Base-by-base conservation (phyloP, 2,888 invertebrate genomes). In the Perizoma flavofasciatum region DNA sequence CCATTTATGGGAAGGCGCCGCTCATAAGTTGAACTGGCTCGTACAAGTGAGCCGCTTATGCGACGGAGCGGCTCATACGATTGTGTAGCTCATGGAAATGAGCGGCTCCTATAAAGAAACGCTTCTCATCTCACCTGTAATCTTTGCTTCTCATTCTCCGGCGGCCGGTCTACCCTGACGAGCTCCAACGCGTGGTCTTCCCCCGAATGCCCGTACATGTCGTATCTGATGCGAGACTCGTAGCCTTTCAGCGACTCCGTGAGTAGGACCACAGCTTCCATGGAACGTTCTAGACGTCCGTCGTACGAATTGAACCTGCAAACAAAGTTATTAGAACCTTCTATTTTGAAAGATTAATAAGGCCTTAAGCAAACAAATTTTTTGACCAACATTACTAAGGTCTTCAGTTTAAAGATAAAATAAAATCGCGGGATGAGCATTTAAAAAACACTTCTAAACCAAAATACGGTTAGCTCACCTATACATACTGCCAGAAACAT, bases 401-500 rank as follows among this genome's bases (percentile, higher is more conserved):
- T n/a, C n/a, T n/a, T n/a, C n/a, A n/a, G n/a, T n/a, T n/a, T n/a
- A 35, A 35, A 35, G 35, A 35, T 35, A 35, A 35, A n/a, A n/a
- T n/a, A n/a, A n/a, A n/a, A n/a, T n/a, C n/a, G n/a, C n/a, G n/a
- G n/a, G n/a, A n/a, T n/a, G n/a, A n/a, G n/a, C n/a, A n/a, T n/a
- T n/a, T n/a, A n/a, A n/a, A n/a, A n/a, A n/a, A n/a, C n/a, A n/a
- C n/a, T n/a, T n/a, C n/a, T n/a, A n/a, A n/a, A n/a, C n/a, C n/a
- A n/a, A n/a, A n/a, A n/a, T n/a, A n/a, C n/a, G n/a, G n/a, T 6
- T 32, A 46, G 6, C 68, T 61, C 73, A 95, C 93, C 97, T 95
- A 80, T 99, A 99, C 98, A 99, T 99, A 68, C 98, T 98, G 4
- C 98, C 99, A 3, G 98, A 98, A 0, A 98, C 98, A 86, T 99